Evolutionary conservation across 1,140 invertebrate genomes (phyloP).

Genomic region (Arion vulgaris): DNA sequence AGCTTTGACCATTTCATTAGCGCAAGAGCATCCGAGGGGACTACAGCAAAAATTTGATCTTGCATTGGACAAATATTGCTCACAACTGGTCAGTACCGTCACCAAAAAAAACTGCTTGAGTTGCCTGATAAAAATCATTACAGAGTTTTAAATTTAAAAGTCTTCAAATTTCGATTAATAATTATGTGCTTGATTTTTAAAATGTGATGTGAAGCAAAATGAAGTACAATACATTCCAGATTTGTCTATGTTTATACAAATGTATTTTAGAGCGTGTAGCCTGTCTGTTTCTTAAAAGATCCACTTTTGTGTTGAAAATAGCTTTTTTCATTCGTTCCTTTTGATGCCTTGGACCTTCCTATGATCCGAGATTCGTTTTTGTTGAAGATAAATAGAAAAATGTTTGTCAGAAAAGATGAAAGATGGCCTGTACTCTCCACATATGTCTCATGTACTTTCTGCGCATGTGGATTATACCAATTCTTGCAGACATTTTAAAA

Average conservation of each 20-base stretch:
- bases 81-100: neutral
- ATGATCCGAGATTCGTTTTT: neutral
- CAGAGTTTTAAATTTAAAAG: conserved; percentile 6
- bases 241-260: conserved; percentile 16
- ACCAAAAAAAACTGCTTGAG: neutral
- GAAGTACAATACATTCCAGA: conserved; percentile 3
- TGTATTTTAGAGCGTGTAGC: conserved; percentile 30
- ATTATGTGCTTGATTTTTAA: conserved; percentile 15
- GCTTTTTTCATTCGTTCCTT: conserved; percentile 32
- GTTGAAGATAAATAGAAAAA: conserved; percentile 29
- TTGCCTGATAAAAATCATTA: neutral
- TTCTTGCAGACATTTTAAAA: conserved; percentile 9
- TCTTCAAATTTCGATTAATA: conserved; percentile 21
- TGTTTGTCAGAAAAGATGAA: conserved; percentile 37
- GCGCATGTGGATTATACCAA: conserved; percentile 18
- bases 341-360: conserved; percentile 19
- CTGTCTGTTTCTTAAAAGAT: conserved; percentile 28
- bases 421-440: conserved; percentile 28
- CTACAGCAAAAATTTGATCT: conserved; percentile 26
- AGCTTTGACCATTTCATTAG: conserved; percentile 20
- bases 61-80: neutral
- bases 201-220: conserved; percentile 9
- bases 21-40: conserved; percentile 26
- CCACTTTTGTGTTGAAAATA: conserved; percentile 21
- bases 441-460: conserved; percentile 34